Evolutionary conservation across 2,113 vertebrate species (phyloP).

Genomic region (Nipponia nippon): DNA sequence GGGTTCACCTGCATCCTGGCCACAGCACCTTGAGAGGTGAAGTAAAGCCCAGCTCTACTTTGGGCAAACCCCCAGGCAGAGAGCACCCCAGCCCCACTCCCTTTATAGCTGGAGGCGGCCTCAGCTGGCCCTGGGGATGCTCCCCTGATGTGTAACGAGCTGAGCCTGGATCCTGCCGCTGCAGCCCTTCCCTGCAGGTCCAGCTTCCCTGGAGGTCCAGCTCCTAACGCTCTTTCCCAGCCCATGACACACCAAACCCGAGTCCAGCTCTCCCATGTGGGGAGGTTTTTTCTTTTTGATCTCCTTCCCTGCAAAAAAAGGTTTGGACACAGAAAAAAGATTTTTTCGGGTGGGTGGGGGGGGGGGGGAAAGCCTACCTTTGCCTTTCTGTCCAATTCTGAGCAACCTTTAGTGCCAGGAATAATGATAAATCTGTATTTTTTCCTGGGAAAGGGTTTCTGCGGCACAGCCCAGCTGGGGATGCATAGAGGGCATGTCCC

Average conservation of each 20-base stretch:
- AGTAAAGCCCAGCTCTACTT: neutral
- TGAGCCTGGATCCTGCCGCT: neutral
- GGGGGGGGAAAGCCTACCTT: too few species aligned
- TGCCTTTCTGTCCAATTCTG: neutral
- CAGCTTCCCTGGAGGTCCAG: neutral
- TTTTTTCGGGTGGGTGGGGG: too few species aligned
- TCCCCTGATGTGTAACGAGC: neutral
- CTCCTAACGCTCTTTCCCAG: neutral
- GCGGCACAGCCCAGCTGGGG: fast-evolving
- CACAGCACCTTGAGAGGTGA: neutral
- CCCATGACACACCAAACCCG: fast-evolving
- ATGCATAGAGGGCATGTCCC: neutral
- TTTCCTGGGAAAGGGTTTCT: neutral
- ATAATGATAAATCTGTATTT: neutral
- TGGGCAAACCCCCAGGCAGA: neutral
- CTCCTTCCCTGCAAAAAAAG: neutral
- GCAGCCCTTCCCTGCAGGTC: neutral
- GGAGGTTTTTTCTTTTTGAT: neutral
- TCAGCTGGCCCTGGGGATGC: neutral
- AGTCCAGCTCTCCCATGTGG: neutral
- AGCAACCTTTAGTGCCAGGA: neutral
- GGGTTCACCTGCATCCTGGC: neutral
- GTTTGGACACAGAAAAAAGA: fast-evolving
- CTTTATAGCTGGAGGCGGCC: neutral
- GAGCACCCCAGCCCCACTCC: neutral